phyloP scores from a whole-genome alignment of 2,113 vertebrate species.

The Arenaria interpres region DNA sequence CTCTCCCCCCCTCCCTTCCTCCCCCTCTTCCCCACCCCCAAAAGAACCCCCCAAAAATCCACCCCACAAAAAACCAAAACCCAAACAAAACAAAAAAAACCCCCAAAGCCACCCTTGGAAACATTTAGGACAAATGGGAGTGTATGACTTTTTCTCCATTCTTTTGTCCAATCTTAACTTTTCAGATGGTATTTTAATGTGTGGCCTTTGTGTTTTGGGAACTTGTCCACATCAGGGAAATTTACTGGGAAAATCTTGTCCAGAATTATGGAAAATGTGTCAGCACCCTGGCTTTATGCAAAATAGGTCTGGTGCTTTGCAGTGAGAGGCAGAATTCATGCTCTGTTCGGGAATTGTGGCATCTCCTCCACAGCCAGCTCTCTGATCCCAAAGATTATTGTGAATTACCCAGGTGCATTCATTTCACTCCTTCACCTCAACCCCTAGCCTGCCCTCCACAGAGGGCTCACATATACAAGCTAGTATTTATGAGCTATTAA shows the following conservation, averaged over 20 bases:
- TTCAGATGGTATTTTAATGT: background rate
- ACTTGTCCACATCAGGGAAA: background rate
- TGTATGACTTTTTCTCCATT: background rate
- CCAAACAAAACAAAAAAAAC: fast-evolving
- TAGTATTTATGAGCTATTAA: background rate
- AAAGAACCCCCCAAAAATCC: background rate
- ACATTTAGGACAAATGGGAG: background rate
- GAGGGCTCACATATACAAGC: background rate
- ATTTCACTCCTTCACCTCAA: background rate
- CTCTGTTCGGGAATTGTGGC: background rate
- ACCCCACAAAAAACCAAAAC: background rate
- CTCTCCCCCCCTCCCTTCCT: fast-evolving
- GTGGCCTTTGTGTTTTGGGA: background rate
- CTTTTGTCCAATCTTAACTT: background rate
- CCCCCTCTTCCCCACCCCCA: fast-evolving
- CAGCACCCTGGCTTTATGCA: background rate
- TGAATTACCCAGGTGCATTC: background rate
- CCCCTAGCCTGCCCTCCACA: background rate
- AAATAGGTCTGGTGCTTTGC: background rate
- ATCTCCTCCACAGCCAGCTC: background rate
- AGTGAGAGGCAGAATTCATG: background rate
- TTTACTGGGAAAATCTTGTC: background rate
- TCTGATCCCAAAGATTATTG: background rate
- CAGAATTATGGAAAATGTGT: background rate
- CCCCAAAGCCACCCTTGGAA: background rate